phyloP scores from a whole-genome alignment of 2,797 vertebrate species.

The Oryzias dopingdopingensis region DNA sequence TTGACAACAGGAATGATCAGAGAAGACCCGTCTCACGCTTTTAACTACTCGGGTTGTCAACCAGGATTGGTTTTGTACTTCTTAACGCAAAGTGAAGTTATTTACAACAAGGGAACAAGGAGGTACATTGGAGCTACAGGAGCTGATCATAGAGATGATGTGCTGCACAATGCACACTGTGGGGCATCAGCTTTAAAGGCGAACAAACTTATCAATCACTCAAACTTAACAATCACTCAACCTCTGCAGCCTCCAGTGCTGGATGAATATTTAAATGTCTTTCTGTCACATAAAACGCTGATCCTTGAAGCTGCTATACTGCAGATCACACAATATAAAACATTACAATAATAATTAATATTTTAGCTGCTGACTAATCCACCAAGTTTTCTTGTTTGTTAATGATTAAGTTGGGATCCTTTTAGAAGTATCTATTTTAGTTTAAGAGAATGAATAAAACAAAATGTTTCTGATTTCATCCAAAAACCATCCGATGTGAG shows the following conservation, averaged over 20 bases:
- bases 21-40: constrained; percentile 46
- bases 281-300: not conserved
- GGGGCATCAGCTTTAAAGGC: not conserved
- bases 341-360: not conserved
- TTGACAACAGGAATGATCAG: constrained; percentile 58
- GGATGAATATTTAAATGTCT: not conserved
- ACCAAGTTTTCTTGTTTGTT: no score
- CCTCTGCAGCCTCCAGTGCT: constrained; percentile 6
- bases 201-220: not conserved
- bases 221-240: constrained; percentile 1
- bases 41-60: constrained; percentile 31
- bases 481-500: no score
- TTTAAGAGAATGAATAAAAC: no score
- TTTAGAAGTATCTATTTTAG: no score
- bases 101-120: constrained; percentile 6
- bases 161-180: not conserved
- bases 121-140: constrained; percentile 3
- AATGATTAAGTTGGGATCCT: no score
- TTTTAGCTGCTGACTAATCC: no score
- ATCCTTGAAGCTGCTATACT: not conserved
- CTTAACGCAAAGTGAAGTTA: constrained; percentile 13
- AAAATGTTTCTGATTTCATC: no score
- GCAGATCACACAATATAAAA: not conserved
- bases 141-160: not conserved
- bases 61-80: constrained; percentile 38